phyloP scores from a whole-genome alignment of 2,797 vertebrate species.

The Neomorphus geoffroyi region DNA sequence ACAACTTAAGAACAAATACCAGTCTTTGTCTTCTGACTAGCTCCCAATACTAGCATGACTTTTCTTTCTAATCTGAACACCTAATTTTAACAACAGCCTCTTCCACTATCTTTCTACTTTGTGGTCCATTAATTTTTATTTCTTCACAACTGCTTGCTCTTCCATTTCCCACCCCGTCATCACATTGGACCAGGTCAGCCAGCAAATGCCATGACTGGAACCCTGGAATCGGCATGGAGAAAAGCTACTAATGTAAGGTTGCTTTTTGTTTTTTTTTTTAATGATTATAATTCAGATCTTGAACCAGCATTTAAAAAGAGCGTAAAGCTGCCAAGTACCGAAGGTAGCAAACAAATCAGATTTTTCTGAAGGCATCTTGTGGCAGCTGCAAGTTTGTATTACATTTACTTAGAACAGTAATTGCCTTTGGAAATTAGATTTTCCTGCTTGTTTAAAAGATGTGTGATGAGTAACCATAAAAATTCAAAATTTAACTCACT shows the following conservation, averaged over 20 bases:
- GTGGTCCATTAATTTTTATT: neutral
- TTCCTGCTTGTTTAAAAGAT: conserved; percentile 37
- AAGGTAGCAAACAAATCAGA: conserved; percentile 20
- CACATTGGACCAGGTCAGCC: rapidly evolving
- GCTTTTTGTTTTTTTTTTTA: neutral
- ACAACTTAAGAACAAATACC: neutral
- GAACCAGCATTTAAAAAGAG: neutral
- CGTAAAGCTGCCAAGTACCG: neutral
- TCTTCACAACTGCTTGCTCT: neutral
- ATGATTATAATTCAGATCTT: neutral
- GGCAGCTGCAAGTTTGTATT: conserved; percentile 52
- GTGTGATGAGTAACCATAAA: neutral
- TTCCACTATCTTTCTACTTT: neutral
- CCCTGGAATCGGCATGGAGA: neutral
- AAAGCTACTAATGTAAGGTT: neutral
- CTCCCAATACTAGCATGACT: neutral
- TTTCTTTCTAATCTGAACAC: neutral
- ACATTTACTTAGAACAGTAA: conserved; percentile 44
- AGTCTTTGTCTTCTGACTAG: neutral
- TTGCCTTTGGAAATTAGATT: conserved; percentile 46
- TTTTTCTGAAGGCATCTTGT: conserved; percentile 31
- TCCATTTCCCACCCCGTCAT: neutral
- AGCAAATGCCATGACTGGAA: neutral
- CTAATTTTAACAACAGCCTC: neutral
- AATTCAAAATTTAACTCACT: conserved; percentile 21